Percentiles rank a stretch among this genome's conserved stretches.
Conservation (phyloP, 2,113 vertebrate species). For the Ptilonorhynchus violaceus region DNA sequence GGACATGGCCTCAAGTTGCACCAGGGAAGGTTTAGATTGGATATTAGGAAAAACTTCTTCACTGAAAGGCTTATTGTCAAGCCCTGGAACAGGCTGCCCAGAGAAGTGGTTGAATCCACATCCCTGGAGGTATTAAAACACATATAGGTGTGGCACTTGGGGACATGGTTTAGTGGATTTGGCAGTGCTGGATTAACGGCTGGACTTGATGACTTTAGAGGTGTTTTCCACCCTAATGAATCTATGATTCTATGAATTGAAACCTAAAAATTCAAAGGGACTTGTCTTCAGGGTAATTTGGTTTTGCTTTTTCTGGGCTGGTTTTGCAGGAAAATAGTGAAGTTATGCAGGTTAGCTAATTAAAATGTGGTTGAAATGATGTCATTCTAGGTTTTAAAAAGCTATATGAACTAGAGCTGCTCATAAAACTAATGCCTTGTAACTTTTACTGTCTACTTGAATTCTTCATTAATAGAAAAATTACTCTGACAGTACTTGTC, state of each 20-base stretch:
- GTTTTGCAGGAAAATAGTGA: background rate
- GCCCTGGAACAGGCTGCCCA: background rate
- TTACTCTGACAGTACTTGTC: background rate
- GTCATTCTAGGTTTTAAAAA: background rate
- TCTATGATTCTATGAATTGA: background rate
- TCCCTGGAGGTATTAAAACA: background rate
- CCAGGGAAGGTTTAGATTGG: background rate
- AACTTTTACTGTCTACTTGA: background rate
- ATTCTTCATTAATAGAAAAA: background rate
- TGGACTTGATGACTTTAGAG: background rate
- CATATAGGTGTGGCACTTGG: background rate
- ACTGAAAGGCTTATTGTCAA: background rate
- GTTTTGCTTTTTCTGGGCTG: background rate
- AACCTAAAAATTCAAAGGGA: background rate
- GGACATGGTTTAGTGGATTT: background rate
- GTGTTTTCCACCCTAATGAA: background rate
- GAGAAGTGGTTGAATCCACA: background rate
- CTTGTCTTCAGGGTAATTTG: background rate
- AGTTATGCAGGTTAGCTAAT: background rate
- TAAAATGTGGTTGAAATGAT: background rate
- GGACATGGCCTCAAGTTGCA: background rate
- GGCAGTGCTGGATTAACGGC: background rate
- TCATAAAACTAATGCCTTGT: background rate
- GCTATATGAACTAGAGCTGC: background rate
- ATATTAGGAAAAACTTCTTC: background rate